Percentiles rank a stretch among this genome's conserved stretches.
Conservation (phyloP, 2,797 vertebrate species). For the Sebastes flavidus region DNA sequence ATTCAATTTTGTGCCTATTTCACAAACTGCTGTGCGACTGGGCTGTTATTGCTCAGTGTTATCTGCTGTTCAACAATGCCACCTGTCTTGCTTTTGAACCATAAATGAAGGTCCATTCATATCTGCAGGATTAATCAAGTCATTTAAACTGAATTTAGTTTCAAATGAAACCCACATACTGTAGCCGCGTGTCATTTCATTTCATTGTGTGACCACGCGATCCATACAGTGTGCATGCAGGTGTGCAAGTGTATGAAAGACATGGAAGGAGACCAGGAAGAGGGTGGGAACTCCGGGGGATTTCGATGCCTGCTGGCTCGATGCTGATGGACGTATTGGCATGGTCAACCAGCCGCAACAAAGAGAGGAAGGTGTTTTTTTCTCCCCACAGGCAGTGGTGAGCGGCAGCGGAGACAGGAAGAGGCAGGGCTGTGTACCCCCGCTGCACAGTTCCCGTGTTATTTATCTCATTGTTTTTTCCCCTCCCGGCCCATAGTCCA, state of each 20-base stretch:
- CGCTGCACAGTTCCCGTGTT: constrained; percentile 69
- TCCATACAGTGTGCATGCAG: constrained; percentile 8
- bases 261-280: constrained; percentile 47
- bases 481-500: constrained; percentile 48
- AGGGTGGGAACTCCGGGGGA: constrained; percentile 26
- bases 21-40: too few species aligned
- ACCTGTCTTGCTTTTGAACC: background rate
- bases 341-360: constrained; percentile 69
- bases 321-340: constrained; percentile 74
- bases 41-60: background rate
- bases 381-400: constrained; percentile 44
- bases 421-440: constrained; percentile 74
- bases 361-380: constrained; percentile 81
- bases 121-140: background rate
- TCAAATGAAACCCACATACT: background rate
- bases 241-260: constrained; percentile 15
- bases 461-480: constrained; percentile 77
- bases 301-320: constrained; percentile 28
- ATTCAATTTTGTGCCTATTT: too few species aligned
- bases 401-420: constrained; percentile 77
- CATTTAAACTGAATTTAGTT: background rate
- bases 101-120: constrained; percentile 1
- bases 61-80: background rate
- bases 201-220: background rate
- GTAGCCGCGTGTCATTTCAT: background rate